Conservation (phyloP, 2,888 invertebrate genomes). For the Cosmia trapezina region DNA sequence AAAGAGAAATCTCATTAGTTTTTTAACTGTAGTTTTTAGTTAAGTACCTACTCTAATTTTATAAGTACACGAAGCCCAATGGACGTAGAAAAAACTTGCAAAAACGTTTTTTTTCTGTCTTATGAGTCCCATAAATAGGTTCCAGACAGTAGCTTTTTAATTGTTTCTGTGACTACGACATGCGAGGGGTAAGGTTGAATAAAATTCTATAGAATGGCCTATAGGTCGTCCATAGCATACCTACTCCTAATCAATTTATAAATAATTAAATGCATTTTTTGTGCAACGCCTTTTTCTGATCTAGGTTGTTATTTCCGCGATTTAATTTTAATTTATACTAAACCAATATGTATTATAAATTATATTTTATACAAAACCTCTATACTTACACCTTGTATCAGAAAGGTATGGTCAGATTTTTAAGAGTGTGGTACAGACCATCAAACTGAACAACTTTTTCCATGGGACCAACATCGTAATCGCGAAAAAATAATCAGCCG, state of each 20-base stretch:
- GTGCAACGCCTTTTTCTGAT: background rate
- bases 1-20: constrained; percentile 61
- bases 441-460: too few species aligned
- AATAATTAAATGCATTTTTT: constrained; percentile 13
- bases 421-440: too few species aligned
- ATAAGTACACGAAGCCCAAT: too few species aligned
- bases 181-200: too few species aligned
- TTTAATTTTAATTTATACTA: background rate
- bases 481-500: too few species aligned
- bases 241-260: background rate
- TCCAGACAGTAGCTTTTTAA: too few species aligned
- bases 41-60: too few species aligned
- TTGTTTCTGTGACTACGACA: too few species aligned
- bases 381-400: background rate
- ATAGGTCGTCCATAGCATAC: background rate
- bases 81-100: too few species aligned
- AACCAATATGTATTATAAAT: background rate
- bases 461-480: too few species aligned
- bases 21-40: background rate
- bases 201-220: background rate
- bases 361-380: background rate
- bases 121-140: too few species aligned
- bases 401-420: too few species aligned
- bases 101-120: background rate
- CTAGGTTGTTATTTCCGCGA: background rate